Evolutionary conservation across 2,888 invertebrate genomes (phyloP), one percentile per base, ranked within the genome.

Genomic region (Coremacera marginata): DNA sequence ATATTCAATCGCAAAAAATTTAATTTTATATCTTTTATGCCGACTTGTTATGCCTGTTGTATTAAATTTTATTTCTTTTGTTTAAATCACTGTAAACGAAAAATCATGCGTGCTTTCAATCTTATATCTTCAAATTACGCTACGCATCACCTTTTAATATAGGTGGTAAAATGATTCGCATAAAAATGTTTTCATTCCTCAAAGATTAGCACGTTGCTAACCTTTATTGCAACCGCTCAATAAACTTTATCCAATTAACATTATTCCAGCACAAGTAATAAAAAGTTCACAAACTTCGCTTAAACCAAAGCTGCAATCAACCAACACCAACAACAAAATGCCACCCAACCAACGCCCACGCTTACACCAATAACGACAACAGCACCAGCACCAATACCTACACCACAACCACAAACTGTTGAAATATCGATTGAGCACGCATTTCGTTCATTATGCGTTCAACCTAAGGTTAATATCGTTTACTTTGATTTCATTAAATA

Each of bases 371-470:
- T 31, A 4, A 31, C 31, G 31, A 31, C 31, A 31, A 3, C 63
- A 16, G 8, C 34, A 11, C 14, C 51, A 49, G 22, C 68, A 44
- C 8, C 49, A 27, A 51, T 25, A 19, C 5, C 22, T 52, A 51
- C 52, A 14, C 31, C 34, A 19, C 25, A 27, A 31, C 19, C 55
- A n/a, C 27, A 70, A 49, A 52, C 70, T 52, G 70, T 31, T 55
- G 31, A 70, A 70, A 52, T 55, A 70, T 70, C 70, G 70, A 70
- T 52, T 70, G n/a, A 19, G n/a, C 55, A 52, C 70, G 51, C 70
- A 70, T 25, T 70, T 70, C 22, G 37, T 70, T 31, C 25, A 27
- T 16, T 34, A 25, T 52, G 31, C n/a, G 31, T 52, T 27, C 65
- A 27, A 52, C 34, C 52, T 25, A 34, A 16, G 22, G 49, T 70